Evolutionary conservation across 2,113 vertebrate genomes (phyloP).

Genomic region (Perca flavescens): DNA sequence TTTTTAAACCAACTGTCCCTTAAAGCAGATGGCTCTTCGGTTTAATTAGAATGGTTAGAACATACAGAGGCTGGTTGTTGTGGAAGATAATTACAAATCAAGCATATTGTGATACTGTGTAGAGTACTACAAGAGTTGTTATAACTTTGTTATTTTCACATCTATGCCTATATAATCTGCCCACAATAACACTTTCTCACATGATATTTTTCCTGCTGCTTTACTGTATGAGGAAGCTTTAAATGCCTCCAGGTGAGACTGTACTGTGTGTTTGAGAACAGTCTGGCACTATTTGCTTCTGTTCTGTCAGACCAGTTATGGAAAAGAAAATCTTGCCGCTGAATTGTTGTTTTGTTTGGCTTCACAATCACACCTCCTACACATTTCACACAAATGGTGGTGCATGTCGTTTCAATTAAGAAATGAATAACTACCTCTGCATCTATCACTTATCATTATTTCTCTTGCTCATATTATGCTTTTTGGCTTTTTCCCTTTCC

Average conservation of each 20-base stretch:
- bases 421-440: slow-evolving; percentile 9
- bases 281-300: background rate
- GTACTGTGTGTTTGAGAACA: background rate
- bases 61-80: background rate
- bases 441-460: background rate
- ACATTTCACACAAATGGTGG: slow-evolving; percentile 34
- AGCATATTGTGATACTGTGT: slow-evolving; percentile 12
- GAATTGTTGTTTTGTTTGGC: slow-evolving; percentile 34
- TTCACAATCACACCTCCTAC: slow-evolving; percentile 63
- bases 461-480: background rate
- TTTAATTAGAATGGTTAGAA: background rate
- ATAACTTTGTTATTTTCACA: slow-evolving; percentile 22
- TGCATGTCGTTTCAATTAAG: slow-evolving; percentile 49
- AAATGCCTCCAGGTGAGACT: slow-evolving; percentile 40
- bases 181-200: slow-evolving; percentile 4
- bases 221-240: slow-evolving; percentile 33
- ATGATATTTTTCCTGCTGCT: slow-evolving; percentile 3
- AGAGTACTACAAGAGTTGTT: background rate
- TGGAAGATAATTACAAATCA: background rate
- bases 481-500: too few species aligned
- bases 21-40: background rate
- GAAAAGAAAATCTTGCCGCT: background rate
- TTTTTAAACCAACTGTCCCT: too few species aligned
- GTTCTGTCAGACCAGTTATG: slow-evolving; percentile 12
- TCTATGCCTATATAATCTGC: slow-evolving; percentile 12